Evolutionary conservation across 2,113 vertebrate genomes (phyloP).

Genomic region (Neolamprologus hecqui): DNA sequence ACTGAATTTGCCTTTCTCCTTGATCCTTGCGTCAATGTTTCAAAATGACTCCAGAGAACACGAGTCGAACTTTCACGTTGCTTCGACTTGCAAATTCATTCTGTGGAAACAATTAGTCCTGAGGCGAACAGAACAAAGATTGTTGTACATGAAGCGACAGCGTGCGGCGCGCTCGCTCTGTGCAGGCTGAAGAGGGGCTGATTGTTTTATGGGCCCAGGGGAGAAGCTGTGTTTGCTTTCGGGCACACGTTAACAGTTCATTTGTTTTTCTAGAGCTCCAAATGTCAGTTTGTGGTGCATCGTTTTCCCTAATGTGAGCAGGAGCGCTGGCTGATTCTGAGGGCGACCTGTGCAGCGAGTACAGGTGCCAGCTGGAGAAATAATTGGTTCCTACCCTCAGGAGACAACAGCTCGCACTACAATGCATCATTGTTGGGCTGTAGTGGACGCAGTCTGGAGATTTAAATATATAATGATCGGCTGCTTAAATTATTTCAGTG

Average conservation of each 20-base stretch:
- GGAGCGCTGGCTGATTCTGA: accelerated
- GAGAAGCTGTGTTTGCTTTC: constrained; percentile 23
- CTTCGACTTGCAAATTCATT: constrained; percentile 23
- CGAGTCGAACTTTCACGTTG: not conserved
- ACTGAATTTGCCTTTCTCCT: constrained; percentile 66
- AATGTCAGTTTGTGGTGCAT: constrained; percentile 25
- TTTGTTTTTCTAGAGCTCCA: not conserved
- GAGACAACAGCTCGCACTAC: not conserved
- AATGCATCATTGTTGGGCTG: not conserved
- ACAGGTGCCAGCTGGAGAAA: not conserved
- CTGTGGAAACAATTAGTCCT: not conserved
- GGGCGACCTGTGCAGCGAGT: not conserved
- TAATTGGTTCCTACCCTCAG: not conserved
- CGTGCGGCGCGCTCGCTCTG: not conserved
- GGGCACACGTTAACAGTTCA: not conserved
- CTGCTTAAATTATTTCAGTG: not conserved
- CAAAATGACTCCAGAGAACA: constrained; percentile 33
- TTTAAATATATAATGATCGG: not conserved
- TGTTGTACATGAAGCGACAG: accelerated
- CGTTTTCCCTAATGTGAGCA: not conserved
- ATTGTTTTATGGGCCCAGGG: constrained; percentile 19
- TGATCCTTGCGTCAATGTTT: constrained; percentile 65
- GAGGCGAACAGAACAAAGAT: not conserved
- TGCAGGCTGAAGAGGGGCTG: not conserved
- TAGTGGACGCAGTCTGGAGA: accelerated